Conservation (phyloP, 2,888 invertebrate genomes). For the Tenthredo distinguenda region DNA sequence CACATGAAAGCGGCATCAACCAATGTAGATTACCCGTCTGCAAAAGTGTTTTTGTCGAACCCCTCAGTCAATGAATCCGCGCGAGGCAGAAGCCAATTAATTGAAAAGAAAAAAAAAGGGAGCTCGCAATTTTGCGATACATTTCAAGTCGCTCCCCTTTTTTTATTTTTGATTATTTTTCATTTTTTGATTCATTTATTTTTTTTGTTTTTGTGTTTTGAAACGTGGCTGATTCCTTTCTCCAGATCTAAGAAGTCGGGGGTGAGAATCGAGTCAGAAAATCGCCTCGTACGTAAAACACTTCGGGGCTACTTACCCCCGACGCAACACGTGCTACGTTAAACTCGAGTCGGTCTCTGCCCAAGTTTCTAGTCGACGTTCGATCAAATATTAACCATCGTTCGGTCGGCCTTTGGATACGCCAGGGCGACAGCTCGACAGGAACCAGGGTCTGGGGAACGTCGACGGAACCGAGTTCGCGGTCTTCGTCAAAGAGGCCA, state of each 20-base stretch:
- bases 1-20: constrained; percentile 9
- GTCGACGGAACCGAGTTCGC: background rate
- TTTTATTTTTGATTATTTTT: background rate
- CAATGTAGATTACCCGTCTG: constrained; percentile 13
- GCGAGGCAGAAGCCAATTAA: constrained; percentile 5
- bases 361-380: constrained; percentile 62
- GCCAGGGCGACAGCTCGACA: constrained; percentile 22
- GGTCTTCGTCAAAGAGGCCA: constrained; percentile 32
- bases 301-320: background rate
- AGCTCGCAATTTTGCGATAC: background rate
- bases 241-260: background rate
- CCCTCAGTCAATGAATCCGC: background rate
- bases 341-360: constrained; percentile 17
- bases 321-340: background rate
- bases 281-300: background rate
- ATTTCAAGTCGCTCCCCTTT: background rate
- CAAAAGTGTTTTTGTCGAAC: constrained; percentile 9
- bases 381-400: constrained; percentile 66
- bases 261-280: background rate
- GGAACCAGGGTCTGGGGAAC: background rate
- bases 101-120: background rate
- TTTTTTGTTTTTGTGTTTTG: background rate
- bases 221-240: background rate
- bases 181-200: background rate
- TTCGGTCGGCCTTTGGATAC: constrained; percentile 56